Conservation (phyloP, 2,797 vertebrate genomes). For the Perdix hodgsoniae region DNA sequence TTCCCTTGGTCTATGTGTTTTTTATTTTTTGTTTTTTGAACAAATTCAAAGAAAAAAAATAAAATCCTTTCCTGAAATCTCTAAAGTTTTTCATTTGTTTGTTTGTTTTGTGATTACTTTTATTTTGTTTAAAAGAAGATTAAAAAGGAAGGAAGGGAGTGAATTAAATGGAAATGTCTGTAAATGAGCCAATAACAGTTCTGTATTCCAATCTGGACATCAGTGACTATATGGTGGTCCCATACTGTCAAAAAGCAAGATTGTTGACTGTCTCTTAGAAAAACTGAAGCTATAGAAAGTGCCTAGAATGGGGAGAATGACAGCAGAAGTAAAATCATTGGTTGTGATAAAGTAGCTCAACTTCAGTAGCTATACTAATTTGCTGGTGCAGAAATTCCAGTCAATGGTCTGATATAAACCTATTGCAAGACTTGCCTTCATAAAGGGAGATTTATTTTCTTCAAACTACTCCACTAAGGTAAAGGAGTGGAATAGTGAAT, state of each 20-base stretch:
- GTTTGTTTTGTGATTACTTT: not conserved
- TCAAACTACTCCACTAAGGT: not conserved
- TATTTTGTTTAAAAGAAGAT: not conserved
- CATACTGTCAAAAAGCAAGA: not conserved
- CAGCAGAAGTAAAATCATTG: not conserved
- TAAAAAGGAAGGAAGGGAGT: fast-evolving
- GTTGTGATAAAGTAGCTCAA: not conserved
- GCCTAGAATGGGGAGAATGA: not conserved
- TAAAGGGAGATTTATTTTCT: not conserved
- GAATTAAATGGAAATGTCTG: not conserved
- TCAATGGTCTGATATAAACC: not conserved
- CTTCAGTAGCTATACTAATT: not conserved
- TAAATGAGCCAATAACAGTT: not conserved
- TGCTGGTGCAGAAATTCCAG: not conserved
- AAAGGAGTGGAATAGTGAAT: not conserved
- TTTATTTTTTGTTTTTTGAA: not conserved
- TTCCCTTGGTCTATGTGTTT: not conserved
- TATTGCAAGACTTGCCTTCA: not conserved
- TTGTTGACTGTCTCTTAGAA: not conserved
- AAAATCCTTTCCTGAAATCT: fast-evolving
- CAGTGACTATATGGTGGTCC: fast-evolving
- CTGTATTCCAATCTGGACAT: not conserved
- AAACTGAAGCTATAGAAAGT: not conserved
- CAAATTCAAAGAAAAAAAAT: not conserved
- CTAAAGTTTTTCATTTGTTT: not conserved